These are phyloP conservation scores for Marmota monax DNA, from an alignment of 2,113 vertebrate species.

Conservation along the genomic window DNA sequence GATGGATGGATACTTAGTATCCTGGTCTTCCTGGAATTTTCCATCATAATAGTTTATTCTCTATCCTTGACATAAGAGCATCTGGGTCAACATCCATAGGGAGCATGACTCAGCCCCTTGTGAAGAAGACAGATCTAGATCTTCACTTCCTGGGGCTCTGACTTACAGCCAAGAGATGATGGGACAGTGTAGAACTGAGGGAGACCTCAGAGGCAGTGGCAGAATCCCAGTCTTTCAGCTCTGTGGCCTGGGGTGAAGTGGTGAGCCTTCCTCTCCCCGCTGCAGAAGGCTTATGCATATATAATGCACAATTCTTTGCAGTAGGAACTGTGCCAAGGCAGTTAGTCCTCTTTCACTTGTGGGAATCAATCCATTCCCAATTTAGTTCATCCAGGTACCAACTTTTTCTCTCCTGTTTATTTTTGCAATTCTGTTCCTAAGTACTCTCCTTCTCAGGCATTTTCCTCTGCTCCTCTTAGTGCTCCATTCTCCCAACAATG, in stretches of 20 bases:
- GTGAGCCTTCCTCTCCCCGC: not conserved
- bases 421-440: not conserved
- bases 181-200: not conserved
- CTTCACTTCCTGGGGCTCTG: not conserved
- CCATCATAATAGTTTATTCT: not conserved
- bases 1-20: not conserved
- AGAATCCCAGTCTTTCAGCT: not conserved
- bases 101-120: not conserved
- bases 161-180: not conserved
- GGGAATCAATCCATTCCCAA: not conserved
- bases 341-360: not conserved
- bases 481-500: not conserved
- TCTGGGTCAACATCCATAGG: not conserved
- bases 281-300: not conserved
- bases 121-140: not conserved
- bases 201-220: not conserved
- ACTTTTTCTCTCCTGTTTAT: not conserved
- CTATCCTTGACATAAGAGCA: not conserved
- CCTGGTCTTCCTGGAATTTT: not conserved
- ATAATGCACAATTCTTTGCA: not conserved
- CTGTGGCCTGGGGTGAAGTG: not conserved
- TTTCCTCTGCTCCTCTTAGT: not conserved
- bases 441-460: not conserved
- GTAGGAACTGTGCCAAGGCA: not conserved
- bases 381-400: not conserved